Conservation (phyloP, 2,113 vertebrate genomes). For the Pteronura brasiliensis region DNA sequence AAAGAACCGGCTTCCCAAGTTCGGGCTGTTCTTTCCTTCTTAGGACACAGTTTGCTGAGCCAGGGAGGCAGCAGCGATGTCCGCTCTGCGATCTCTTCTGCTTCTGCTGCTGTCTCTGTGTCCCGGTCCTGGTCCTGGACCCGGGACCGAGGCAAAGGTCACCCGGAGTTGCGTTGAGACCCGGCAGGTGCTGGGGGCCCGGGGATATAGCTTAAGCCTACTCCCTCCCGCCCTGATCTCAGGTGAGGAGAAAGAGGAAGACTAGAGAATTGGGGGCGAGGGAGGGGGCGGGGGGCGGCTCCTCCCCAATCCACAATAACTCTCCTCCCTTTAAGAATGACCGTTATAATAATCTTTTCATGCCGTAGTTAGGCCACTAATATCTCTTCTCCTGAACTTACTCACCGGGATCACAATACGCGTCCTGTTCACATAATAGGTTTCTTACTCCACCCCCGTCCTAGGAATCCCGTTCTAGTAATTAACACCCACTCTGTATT, state of each 20-base stretch:
- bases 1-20: neutral
- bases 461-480: constrained; percentile 34
- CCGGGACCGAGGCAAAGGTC: constrained; percentile 78
- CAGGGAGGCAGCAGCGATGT: constrained; percentile 52
- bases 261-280: constrained; percentile 23
- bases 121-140: constrained; percentile 52
- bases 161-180: constrained; percentile 88
- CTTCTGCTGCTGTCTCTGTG: constrained; percentile 68
- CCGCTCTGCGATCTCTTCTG: constrained; percentile 47
- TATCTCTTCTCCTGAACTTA: constrained; percentile 34
- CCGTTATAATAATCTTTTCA: constrained; percentile 33
- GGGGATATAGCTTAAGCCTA: constrained; percentile 87
- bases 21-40: constrained; percentile 1
- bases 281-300: constrained; percentile 37
- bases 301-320: constrained; percentile 45
- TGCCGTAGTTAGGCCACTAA: neutral
- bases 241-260: constrained; percentile 82
- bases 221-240: constrained; percentile 89
- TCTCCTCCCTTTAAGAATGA: constrained; percentile 49
- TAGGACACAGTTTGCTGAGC: constrained; percentile 41
- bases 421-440: constrained; percentile 17
- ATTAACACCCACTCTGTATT: neutral
- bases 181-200: constrained; percentile 88
- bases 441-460: neutral
- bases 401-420: constrained; percentile 2